Percentiles rank a stretch among this genome's conserved stretches.
phyloP scores from a whole-genome alignment of 2,888 invertebrate species.

The Lasioglossum calceatum region DNA sequence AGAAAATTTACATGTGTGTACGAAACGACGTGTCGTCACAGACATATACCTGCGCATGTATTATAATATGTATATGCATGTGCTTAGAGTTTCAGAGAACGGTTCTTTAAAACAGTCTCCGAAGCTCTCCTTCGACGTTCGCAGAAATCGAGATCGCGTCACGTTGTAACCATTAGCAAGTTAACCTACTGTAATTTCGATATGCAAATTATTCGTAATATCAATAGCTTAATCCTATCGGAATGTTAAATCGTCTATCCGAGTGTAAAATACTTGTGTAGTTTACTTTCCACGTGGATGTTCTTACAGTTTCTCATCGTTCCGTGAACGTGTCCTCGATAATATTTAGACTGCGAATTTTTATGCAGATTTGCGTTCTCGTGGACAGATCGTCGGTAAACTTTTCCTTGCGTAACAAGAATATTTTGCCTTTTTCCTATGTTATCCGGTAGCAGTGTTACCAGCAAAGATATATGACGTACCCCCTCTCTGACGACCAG shows the following conservation, averaged over 20 bases:
- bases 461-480: too few species aligned
- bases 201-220: constrained; percentile 59
- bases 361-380: neutral
- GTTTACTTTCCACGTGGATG: constrained; percentile 68
- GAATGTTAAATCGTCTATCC: constrained; percentile 55
- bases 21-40: neutral
- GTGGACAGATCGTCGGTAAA: neutral
- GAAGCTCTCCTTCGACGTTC: constrained; percentile 30
- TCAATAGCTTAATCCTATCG: constrained; percentile 61
- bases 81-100: neutral
- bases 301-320: constrained; percentile 47
- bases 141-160: constrained; percentile 23
- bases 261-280: constrained; percentile 63
- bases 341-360: neutral
- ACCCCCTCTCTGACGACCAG: too few species aligned
- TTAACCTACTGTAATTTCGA: constrained; percentile 52
- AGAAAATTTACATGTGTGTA: neutral
- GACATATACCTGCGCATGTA: neutral
- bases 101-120: neutral
- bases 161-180: constrained; percentile 25
- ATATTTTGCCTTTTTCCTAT: too few species aligned
- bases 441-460: too few species aligned
- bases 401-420: too few species aligned
- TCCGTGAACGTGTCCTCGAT: constrained; percentile 40
- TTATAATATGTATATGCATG: neutral